Evolutionary conservation across 2,113 vertebrate genomes (phyloP).

Genomic region (Solea solea): DNA sequence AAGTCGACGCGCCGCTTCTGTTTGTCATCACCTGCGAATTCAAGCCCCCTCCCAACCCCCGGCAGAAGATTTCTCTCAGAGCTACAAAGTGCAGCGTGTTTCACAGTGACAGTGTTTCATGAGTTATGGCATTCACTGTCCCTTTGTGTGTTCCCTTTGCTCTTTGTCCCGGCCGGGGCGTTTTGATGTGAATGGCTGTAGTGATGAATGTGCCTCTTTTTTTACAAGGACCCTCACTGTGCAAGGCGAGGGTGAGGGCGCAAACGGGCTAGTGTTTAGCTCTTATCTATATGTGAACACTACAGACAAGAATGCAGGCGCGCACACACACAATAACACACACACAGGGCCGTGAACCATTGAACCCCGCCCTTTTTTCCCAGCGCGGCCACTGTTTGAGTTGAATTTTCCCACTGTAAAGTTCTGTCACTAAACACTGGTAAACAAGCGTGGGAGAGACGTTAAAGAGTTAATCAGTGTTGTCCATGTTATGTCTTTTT

Average conservation of each 20-base stretch:
- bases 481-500: background rate
- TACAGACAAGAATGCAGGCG: conserved; percentile 42
- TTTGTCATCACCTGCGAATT: background rate
- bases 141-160: conserved; percentile 56
- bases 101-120: conserved; percentile 35
- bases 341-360: conserved; percentile 30
- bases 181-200: conserved; percentile 68
- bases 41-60: background rate
- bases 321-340: conserved; percentile 6
- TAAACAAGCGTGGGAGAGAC: conserved; percentile 34
- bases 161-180: conserved; percentile 60
- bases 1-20: conserved; percentile 3
- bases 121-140: conserved; percentile 58
- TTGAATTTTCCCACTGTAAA: conserved; percentile 56
- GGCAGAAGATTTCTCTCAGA: conserved; percentile 3
- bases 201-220: conserved; percentile 71
- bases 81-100: conserved; percentile 21
- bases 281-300: conserved; percentile 66
- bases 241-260: conserved; percentile 30
- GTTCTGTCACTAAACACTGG: conserved; percentile 24
- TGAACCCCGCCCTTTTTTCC: conserved; percentile 36
- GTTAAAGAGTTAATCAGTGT: background rate
- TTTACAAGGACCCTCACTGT: conserved; percentile 61
- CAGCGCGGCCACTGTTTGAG: conserved; percentile 51
- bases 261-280: conserved; percentile 17